Evolutionary conservation across 2,113 vertebrate genomes (phyloP), one percentile per base, ranked within the genome.

Genomic region (Leptodactylus fuscus): DNA sequence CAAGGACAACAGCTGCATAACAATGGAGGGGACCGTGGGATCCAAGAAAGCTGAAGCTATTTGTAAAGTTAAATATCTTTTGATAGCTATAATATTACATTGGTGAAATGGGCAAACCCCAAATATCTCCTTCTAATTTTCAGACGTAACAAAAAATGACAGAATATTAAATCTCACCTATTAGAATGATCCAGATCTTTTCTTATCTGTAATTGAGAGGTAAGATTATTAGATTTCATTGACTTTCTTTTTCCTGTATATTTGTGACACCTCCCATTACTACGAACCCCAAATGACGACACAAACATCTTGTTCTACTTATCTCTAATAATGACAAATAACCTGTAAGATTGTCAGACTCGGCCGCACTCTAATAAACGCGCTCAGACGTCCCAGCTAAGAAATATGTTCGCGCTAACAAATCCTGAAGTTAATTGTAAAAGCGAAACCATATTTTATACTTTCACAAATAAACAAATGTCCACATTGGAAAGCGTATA

Each of bases 381-480:
- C 24, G 24, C 75, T 78, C 49, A 27, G 53, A 44, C 77, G 60
- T 79, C 34, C 77, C 22, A 27, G 60, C 24, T 62, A 8, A 80
- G 36, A 80, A 62, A 80, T 60, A 60, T 83, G 70, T 74, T 74
- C 27, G 15, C 58, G 51, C 53, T 83, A 82, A 53, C 62, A 71
- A 51, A 71, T 71, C 65, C 76, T 74, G 51, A 75, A 83, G 82
- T 62, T 44, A 60, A 75, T 75, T 74, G 41, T 62, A 83, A 83
- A 83, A 75, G 24, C 51, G 46, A 83, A 83, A 83, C 41, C 82
- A 83, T 83, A 83, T 75, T 83, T 83, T 58, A 83, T 83, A 60
- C 70, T 62, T 62, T 75, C 71, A 83, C 82, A 83, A 75, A 83
- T 79, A 85, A 85, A 85, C 83, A 85, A 70, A 80, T 24, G 62